phyloP scores from a whole-genome alignment of 2,797 vertebrate genomes.

The Acipenser oxyrinchus region DNA sequence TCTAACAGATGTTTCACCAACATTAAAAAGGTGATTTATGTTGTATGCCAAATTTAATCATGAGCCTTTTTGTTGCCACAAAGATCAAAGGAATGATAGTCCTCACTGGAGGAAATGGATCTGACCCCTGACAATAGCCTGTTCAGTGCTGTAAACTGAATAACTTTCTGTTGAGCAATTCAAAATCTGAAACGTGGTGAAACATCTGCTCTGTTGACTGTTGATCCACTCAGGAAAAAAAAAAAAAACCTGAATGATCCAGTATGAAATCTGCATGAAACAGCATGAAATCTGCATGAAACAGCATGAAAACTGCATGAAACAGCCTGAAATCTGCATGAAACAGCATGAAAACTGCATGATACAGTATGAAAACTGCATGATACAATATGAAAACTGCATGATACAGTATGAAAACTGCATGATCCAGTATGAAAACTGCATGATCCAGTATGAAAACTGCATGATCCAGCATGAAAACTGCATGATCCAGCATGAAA shows the following conservation, averaged over 20 bases:
- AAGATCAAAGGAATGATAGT: not conserved
- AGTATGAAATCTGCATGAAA: slow-evolving; percentile 14
- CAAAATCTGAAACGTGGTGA: slow-evolving; percentile 34
- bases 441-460: too few relatives aligned
- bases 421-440: too few relatives aligned
- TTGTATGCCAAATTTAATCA: not conserved
- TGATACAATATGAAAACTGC: too few relatives aligned
- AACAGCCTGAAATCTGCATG: too few relatives aligned
- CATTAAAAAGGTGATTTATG: not conserved
- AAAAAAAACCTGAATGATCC: slow-evolving; percentile 5
- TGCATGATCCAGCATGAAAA: too few relatives aligned
- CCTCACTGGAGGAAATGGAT: not conserved
- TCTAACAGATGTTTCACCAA: too few relatives aligned
- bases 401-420: too few relatives aligned
- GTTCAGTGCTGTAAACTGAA: slow-evolving; percentile 21
- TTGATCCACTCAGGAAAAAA: slow-evolving; percentile 34
- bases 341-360: too few relatives aligned
- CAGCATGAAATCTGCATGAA: too few relatives aligned
- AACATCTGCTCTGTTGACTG: slow-evolving; percentile 47
- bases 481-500: too few relatives aligned
- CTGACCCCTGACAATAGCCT: slow-evolving; percentile 21
- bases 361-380: too few relatives aligned
- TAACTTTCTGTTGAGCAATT: slow-evolving; percentile 27
- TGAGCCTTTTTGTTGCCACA: not conserved
- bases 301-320: too few relatives aligned